A percentile compares a stretch with the other conserved stretches of the same genome.
Evolutionary conservation across 2,113 vertebrate species (phyloP).

Genomic region (Hypocryptadius cinnamomeus): DNA sequence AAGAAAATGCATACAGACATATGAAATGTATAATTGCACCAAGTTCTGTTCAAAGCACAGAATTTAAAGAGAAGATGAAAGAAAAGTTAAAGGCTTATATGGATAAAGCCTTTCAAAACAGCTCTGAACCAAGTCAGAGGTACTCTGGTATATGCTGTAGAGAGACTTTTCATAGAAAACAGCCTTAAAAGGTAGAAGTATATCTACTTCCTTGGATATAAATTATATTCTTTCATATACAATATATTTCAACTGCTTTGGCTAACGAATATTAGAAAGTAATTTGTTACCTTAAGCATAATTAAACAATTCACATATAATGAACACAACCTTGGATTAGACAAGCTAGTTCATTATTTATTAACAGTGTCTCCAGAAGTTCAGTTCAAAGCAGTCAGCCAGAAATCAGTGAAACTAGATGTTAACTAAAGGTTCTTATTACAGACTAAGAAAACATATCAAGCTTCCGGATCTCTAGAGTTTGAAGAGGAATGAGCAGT

Average conservation of each 20-base stretch:
- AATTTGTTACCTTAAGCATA: background rate
- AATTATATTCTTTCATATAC: background rate
- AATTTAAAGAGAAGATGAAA: background rate
- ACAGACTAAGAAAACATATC: background rate
- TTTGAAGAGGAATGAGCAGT: background rate
- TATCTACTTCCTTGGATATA: background rate
- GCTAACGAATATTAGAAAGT: background rate
- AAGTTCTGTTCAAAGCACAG: background rate
- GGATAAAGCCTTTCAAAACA: background rate
- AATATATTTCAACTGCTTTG: background rate
- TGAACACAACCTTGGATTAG: background rate
- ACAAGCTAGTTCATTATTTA: background rate
- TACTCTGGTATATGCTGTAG: background rate
- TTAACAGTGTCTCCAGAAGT: background rate
- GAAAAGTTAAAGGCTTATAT: background rate
- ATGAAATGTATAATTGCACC: background rate
- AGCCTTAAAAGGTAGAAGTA: constrained; percentile 29
- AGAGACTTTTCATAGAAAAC: background rate
- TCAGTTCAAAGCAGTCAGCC: background rate
- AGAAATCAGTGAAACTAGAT: background rate
- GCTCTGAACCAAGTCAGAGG: background rate
- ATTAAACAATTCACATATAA: background rate
- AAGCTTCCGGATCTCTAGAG: background rate
- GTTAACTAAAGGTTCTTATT: background rate
- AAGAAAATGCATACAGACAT: background rate